A percentile compares a stretch with the other conserved stretches of the same genome.
These are phyloP conservation scores for Diloba caeruleocephala DNA, from an alignment of 2,888 invertebrate genomes.

Conservation along the genomic window DNA sequence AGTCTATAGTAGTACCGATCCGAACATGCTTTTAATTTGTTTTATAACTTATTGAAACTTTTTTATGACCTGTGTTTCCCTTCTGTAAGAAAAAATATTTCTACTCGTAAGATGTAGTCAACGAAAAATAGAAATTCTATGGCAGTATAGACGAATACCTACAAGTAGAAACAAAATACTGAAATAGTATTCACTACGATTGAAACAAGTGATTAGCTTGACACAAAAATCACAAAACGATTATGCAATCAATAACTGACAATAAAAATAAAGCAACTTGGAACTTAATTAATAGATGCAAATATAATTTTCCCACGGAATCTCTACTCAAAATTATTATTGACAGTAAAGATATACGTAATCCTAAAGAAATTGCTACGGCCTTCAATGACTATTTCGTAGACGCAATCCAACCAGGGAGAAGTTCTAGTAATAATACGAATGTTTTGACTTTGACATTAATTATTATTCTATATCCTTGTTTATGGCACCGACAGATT, in stretches of 20 bases:
- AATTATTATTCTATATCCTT: neutral
- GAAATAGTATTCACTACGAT: conserved; percentile 5
- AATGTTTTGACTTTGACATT: neutral
- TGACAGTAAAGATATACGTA: neutral
- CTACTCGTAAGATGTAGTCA: conserved; percentile 3
- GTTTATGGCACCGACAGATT: conserved; percentile 11
- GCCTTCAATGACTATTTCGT: conserved; percentile 9
- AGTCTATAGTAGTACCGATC: neutral
- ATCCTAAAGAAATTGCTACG: conserved; percentile 1
- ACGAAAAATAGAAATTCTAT: conserved; percentile 11
- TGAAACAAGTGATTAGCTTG: neutral
- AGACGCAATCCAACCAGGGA: neutral
- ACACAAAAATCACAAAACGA: conserved; percentile 10
- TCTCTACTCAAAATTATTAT: neutral
- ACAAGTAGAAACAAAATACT: neutral
- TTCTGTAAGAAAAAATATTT: conserved; percentile 2
- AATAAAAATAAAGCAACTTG: conserved; percentile 22
- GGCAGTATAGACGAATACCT: conserved; percentile 6
- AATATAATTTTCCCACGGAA: conserved; percentile 10
- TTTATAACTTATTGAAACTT: too few species aligned
- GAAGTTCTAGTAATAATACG: neutral
- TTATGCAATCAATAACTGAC: conserved; percentile 14
- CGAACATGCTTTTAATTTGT: conserved; percentile 7
- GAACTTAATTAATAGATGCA: conserved; percentile 14
- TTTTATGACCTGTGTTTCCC: conserved; percentile 7